Percentiles rank a stretch among this genome's conserved stretches.
These are phyloP conservation scores for Patiria miniata DNA, from an alignment of 35 echinoderm and acorn worm species.

Conservation along the genomic window DNA sequence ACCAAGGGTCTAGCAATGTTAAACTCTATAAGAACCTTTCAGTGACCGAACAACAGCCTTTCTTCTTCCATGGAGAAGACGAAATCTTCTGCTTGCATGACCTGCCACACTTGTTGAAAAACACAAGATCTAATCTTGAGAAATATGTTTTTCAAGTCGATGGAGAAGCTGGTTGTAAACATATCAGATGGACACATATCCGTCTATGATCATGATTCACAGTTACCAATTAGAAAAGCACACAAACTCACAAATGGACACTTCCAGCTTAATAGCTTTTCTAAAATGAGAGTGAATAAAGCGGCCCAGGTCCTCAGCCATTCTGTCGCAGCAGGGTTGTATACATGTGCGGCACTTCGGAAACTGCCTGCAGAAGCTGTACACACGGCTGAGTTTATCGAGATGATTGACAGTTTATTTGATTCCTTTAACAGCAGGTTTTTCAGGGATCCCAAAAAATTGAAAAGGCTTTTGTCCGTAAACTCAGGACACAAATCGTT, in stretches of 20 bases:
- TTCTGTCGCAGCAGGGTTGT: slow-evolving; percentile 49
- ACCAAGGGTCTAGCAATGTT: too few species aligned
- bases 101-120: slow-evolving; percentile 48
- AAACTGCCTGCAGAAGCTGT: slow-evolving; percentile 45
- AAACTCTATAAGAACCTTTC: slow-evolving; percentile 12
- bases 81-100: slow-evolving; percentile 63
- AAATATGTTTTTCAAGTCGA: slow-evolving; percentile 44
- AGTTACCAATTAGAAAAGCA: slow-evolving; percentile 44
- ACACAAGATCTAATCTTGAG: slow-evolving; percentile 48
- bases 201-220: slow-evolving; percentile 43
- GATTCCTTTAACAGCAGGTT: slow-evolving; percentile 53
- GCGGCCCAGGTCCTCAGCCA: slow-evolving; percentile 57
- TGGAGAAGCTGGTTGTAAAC: slow-evolving; percentile 23
- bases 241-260: slow-evolving; percentile 48
- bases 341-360: slow-evolving; percentile 42
- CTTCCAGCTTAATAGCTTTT: slow-evolving; percentile 31
- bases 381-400: slow-evolving; percentile 65
- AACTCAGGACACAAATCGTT: slow-evolving; percentile 38
- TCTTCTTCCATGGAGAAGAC: slow-evolving; percentile 15
- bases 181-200: slow-evolving; percentile 58
- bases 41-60: slow-evolving; percentile 44
- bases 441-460: slow-evolving; percentile 58
- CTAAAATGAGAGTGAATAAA: slow-evolving; percentile 60
- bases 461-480: slow-evolving; percentile 33
- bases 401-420: slow-evolving; percentile 48